phyloP scores from a whole-genome alignment of 2,113 vertebrate genomes.

The Cromileptes altivelis region DNA sequence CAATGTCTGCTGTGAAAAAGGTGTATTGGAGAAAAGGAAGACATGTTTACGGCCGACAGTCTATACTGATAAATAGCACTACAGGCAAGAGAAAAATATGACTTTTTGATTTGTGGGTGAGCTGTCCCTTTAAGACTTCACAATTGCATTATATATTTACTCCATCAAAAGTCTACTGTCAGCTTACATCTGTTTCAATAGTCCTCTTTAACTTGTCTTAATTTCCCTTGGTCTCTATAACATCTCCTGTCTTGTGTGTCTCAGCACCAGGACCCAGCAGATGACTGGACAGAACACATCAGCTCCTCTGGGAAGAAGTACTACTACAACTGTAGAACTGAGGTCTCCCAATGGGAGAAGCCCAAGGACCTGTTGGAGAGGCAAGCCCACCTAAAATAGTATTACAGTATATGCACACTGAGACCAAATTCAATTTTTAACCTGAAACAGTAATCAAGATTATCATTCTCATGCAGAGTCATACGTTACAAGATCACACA shows the following conservation, averaged over 20 bases:
- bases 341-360: constrained; percentile 99
- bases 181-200: no score
- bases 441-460: not conserved
- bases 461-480: constrained; percentile 5
- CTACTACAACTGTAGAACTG: constrained; percentile 99
- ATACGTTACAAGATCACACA: not conserved
- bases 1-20: no score
- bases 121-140: no score
- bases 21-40: no score
- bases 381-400: constrained; percentile 72
- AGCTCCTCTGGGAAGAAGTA: constrained; percentile 99
- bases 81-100: no score
- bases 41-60: no score
- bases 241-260: constrained; percentile 2
- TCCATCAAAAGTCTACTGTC: no score
- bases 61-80: no score
- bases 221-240: not conserved
- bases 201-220: no score
- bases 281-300: constrained; percentile 99
- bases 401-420: not conserved
- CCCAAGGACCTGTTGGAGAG: constrained; percentile 99
- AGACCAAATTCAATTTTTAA: not conserved
- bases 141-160: no score
- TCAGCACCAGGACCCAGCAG: constrained; percentile 92
- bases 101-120: no score